Conservation (phyloP, 2,113 vertebrate genomes). For the Helogale parvula region DNA sequence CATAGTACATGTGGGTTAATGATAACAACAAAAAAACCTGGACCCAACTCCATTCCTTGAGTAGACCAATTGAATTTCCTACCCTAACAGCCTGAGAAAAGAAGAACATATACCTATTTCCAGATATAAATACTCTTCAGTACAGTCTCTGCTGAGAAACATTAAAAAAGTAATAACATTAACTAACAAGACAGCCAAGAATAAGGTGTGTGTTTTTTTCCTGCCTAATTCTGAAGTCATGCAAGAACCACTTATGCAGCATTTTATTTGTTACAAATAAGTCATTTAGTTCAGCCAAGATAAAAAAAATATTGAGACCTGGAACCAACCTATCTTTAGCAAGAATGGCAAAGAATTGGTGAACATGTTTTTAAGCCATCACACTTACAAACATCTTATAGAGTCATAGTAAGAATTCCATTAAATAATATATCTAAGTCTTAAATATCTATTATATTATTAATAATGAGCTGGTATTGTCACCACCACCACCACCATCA, state of each 20-base stretch:
- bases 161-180: not conserved
- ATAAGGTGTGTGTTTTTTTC: not conserved
- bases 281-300: not conserved
- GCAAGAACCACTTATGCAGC: not conserved
- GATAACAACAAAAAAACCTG: not conserved
- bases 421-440: not conserved
- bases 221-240: not conserved
- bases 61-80: not conserved
- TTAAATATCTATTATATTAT: not conserved
- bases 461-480: not conserved
- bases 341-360: not conserved
- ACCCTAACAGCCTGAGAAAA: not conserved
- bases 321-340: not conserved
- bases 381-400: not conserved
- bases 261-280: not conserved
- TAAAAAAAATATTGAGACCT: not conserved
- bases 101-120: not conserved
- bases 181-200: not conserved
- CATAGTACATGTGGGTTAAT: fast-evolving
- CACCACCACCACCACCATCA: not conserved
- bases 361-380: not conserved
- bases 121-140: not conserved
- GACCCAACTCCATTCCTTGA: not conserved
- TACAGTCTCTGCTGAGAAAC: not conserved
- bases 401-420: not conserved